Conservation (phyloP, 64 coral and sea anemone genomes). For the Hydrozoanthus tunicans region DNA sequence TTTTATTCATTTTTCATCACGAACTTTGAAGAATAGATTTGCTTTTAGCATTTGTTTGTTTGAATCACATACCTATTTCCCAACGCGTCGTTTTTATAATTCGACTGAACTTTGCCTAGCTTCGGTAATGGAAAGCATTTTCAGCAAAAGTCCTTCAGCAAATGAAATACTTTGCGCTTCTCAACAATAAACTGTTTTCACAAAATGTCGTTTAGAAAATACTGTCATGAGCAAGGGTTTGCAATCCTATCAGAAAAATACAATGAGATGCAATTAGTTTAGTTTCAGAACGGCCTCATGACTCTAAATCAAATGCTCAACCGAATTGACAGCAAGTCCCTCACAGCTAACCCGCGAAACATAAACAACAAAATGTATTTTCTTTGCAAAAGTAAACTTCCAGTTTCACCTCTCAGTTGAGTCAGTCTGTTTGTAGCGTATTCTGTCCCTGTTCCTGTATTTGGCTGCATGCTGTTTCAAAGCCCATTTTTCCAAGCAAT, state of each 20-base stretch:
- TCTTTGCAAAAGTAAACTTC: background rate
- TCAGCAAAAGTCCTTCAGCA: slow-evolving; percentile 29
- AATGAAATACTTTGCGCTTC: slow-evolving; percentile 21
- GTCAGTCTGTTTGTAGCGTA: slow-evolving; percentile 48
- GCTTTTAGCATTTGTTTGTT: slow-evolving; percentile 29
- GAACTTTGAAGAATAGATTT: slow-evolving; percentile 9
- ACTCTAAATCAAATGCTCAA: background rate
- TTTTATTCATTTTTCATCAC: slow-evolving; percentile 36
- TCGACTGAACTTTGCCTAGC: slow-evolving; percentile 33
- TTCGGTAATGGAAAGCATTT: slow-evolving; percentile 15
- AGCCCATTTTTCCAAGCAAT: slow-evolving; percentile 59
- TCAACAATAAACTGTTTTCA: slow-evolving; percentile 19
- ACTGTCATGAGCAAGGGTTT: slow-evolving; percentile 17
- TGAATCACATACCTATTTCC: too few relatives aligned
- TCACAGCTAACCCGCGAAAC: slow-evolving; percentile 20
- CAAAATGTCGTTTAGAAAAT: slow-evolving; percentile 42
- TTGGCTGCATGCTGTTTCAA: slow-evolving; percentile 46
- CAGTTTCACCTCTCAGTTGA: slow-evolving; percentile 34
- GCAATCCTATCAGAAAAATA: slow-evolving; percentile 29
- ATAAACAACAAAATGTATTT: slow-evolving; percentile 33
- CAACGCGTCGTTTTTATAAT: slow-evolving; percentile 19
- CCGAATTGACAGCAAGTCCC: background rate
- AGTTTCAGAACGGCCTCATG: slow-evolving; percentile 22
- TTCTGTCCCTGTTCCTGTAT: slow-evolving; percentile 49
- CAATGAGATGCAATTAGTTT: background rate